Evolutionary conservation across 2,888 invertebrate genomes (phyloP).

Genomic region (Plusia festucae): DNA sequence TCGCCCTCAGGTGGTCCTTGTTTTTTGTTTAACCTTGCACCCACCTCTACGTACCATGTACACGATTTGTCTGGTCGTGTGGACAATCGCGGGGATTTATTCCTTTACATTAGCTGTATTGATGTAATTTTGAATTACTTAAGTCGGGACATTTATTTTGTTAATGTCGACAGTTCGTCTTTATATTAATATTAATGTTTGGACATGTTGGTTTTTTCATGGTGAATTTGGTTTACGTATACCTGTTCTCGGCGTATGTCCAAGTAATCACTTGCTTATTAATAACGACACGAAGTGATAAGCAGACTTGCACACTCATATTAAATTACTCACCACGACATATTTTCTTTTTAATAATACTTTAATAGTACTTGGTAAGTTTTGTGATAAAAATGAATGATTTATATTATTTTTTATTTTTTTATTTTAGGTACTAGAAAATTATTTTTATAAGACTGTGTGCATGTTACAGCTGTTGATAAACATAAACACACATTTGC

Average conservation of each 20-base stretch:
- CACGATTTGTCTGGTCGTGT: conserved; percentile 30
- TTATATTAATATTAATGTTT: not conserved
- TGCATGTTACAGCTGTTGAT: not conserved
- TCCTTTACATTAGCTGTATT: conserved; percentile 2
- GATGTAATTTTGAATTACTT: not conserved
- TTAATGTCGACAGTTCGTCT: not conserved
- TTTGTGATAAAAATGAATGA: too few species aligned
- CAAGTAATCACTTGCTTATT: too few species aligned
- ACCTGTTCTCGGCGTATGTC: too few species aligned
- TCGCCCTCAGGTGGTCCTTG: conserved; percentile 77
- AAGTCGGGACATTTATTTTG: conserved; percentile 1
- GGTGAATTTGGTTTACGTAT: not conserved
- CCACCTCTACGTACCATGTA: conserved; percentile 48
- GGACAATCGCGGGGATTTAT: conserved; percentile 13
- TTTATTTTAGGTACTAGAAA: too few species aligned
- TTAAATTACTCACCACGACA: too few species aligned
- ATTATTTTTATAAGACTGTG: too few species aligned
- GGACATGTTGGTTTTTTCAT: not conserved
- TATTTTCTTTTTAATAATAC: too few species aligned
- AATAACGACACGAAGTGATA: too few species aligned
- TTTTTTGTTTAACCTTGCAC: conserved; percentile 72
- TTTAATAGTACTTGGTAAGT: too few species aligned
- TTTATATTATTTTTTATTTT: too few species aligned
- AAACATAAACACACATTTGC: not conserved
- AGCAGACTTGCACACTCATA: too few species aligned